Percentiles rank a stretch among this genome's conserved stretches.
Conservation (phyloP, 1,140 invertebrate genomes). For the Drosophila auraria region DNA sequence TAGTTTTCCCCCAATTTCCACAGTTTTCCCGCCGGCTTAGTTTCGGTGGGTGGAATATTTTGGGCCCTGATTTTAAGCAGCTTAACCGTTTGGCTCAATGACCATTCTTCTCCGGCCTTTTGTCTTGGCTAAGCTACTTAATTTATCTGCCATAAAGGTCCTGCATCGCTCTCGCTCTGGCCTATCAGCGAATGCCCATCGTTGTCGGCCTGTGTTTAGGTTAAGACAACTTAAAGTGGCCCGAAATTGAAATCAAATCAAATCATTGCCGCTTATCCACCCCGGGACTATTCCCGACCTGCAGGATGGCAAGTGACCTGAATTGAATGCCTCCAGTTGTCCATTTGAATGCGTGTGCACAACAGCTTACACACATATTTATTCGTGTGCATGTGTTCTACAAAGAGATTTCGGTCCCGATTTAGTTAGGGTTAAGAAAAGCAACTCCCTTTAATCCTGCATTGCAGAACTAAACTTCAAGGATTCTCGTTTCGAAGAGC, state of each 20-base stretch:
- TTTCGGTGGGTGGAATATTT: constrained; percentile 36
- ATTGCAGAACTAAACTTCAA: too few relatives aligned
- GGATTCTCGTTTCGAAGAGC: too few relatives aligned
- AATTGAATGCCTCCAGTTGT: constrained; percentile 22
- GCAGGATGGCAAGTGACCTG: constrained; percentile 31
- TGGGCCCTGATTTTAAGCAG: constrained; percentile 65
- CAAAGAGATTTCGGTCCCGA: background rate
- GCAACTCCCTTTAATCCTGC: background rate
- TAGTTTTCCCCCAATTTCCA: constrained; percentile 44
- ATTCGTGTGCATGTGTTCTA: background rate
- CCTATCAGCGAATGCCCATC: constrained; percentile 16
- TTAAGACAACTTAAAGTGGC: constrained; percentile 62
- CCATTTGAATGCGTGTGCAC: constrained; percentile 37
- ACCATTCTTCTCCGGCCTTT: constrained; percentile 36
- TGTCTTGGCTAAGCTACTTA: constrained; percentile 76
- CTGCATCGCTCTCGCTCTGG: background rate
- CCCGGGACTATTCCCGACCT: background rate
- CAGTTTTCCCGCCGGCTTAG: constrained; percentile 27
- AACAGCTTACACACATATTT: background rate
- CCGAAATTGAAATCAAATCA: constrained; percentile 74
- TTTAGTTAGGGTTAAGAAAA: constrained; percentile 1
- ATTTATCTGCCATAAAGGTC: constrained; percentile 64
- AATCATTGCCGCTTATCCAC: constrained; percentile 32
- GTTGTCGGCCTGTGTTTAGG: constrained; percentile 20
- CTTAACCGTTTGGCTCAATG: constrained; percentile 65